These are phyloP conservation scores for Cinclus cinclus DNA, from an alignment of 2,113 vertebrate genomes.

Conservation along the genomic window DNA sequence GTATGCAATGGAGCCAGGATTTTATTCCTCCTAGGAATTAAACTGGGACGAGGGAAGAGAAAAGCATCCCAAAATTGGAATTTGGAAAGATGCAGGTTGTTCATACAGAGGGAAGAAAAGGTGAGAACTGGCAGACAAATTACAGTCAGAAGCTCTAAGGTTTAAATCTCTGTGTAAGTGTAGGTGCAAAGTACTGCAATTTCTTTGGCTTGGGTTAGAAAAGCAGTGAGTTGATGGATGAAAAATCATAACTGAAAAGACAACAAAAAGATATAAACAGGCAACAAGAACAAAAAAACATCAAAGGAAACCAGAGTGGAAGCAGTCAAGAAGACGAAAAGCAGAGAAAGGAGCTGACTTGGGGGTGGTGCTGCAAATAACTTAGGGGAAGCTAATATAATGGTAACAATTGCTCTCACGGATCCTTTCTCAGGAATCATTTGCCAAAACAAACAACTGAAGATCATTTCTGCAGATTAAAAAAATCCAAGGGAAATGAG, in stretches of 20 bases:
- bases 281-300: neutral
- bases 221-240: neutral
- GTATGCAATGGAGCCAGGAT: neutral
- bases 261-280: neutral
- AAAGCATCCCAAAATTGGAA: constrained; percentile 20
- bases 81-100: constrained; percentile 46
- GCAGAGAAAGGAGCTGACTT: neutral
- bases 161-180: constrained; percentile 5
- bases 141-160: neutral
- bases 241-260: constrained; percentile 18
- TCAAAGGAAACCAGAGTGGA: neutral
- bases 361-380: neutral
- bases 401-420: neutral
- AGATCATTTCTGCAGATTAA: neutral
- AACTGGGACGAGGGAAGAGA: neutral
- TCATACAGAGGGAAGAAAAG: constrained; percentile 47
- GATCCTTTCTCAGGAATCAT: neutral
- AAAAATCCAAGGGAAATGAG: neutral
- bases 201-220: constrained; percentile 13
- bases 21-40: constrained; percentile 36
- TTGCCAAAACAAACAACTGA: constrained; percentile 23
- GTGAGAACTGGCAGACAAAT: constrained; percentile 17
- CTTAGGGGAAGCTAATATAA: neutral
- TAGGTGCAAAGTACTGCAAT: constrained; percentile 8
- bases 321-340: neutral